Evolutionary conservation across 2,113 vertebrate genomes (phyloP), one percentile per base, ranked within the genome.

Genomic region (Oceanodroma tethys): DNA sequence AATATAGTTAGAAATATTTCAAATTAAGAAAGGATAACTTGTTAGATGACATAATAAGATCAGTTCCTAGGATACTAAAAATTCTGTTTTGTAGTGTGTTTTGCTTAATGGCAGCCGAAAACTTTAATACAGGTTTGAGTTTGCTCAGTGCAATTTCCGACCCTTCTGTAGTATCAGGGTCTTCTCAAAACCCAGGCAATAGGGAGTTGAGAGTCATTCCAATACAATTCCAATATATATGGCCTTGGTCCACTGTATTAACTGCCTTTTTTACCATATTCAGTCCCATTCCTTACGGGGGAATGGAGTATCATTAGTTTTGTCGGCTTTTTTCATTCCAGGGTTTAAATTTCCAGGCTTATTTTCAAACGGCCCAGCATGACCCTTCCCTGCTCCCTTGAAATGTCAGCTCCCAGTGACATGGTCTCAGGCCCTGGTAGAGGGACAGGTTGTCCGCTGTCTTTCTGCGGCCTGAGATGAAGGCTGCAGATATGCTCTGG

Each of bases 221-320:
- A n/a, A 3, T 50, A 29, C n/a, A 58, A 38, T 52, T 58, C 17
- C 13, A 50, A 6, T 48, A 7, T 43, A 11, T 30, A 32, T 52
- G 29, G 42, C 20, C n/a, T 55, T 43, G 30, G 19, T 20, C 26
- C 3, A 13, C 43, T 65, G 17, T n/a, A 12, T 30, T 65, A 40
- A 17, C 32, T 73, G 42, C 22, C 13, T 29, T 38, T 68, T 65
- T 53, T 7, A n/a, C 45, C 10, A 7, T 48, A 13, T 23, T 56
- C 9, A 8, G 16, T n/a, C 47, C 34, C 38, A 27, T 58, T 75
- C 29, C 16, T 45, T 67, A 6, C 16, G 16, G 7, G 8, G 16
- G 13, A 55, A 70, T 14, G 36, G 5, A 65, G 3, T 50, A n/a
- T 42, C 0, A 0, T 29, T 29, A 7, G 43, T 67, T 70, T 71